Percentiles rank a stretch among this genome's conserved stretches.
Conservation (phyloP, 2,113 vertebrate species). For the Melanerpes formicivorus region DNA sequence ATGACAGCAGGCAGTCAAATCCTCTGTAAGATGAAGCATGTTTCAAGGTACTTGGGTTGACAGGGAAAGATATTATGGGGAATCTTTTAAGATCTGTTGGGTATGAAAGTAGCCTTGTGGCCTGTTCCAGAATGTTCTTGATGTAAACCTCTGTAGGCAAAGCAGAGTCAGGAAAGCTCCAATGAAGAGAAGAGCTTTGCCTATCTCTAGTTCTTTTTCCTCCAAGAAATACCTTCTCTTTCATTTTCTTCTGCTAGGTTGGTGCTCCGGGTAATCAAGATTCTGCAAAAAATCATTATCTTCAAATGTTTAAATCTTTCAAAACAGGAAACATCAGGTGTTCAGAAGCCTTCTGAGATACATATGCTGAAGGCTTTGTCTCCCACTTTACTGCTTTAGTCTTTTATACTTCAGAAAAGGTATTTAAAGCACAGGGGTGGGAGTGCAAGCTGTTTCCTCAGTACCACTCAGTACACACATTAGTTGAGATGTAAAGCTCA, state of each 20-base stretch:
- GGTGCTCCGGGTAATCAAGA: background rate
- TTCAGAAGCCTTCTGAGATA: constrained; percentile 13
- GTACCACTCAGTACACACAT: background rate
- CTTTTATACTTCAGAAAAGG: constrained; percentile 2
- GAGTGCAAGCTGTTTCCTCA: constrained; percentile 48
- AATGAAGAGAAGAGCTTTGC: background rate
- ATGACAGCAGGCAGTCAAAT: background rate
- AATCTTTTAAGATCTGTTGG: background rate
- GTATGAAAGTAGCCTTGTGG: background rate
- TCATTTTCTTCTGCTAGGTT: background rate
- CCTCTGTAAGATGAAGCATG: background rate
- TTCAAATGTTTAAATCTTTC: background rate
- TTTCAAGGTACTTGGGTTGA: background rate
- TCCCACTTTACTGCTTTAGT: background rate
- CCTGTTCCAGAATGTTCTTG: background rate
- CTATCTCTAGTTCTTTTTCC: background rate
- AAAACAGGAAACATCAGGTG: constrained; percentile 40
- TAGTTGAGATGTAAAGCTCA: constrained; percentile 16
- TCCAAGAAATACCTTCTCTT: background rate
- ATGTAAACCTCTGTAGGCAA: background rate
- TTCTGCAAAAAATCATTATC: background rate
- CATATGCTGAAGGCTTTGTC: constrained; percentile 39
- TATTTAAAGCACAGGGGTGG: constrained; percentile 53
- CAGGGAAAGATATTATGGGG: background rate
- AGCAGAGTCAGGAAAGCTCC: background rate